These are phyloP conservation scores for Drosophila nr. medialis DNA, from an alignment of 2,888 invertebrate genomes.

Conservation along the genomic window DNA sequence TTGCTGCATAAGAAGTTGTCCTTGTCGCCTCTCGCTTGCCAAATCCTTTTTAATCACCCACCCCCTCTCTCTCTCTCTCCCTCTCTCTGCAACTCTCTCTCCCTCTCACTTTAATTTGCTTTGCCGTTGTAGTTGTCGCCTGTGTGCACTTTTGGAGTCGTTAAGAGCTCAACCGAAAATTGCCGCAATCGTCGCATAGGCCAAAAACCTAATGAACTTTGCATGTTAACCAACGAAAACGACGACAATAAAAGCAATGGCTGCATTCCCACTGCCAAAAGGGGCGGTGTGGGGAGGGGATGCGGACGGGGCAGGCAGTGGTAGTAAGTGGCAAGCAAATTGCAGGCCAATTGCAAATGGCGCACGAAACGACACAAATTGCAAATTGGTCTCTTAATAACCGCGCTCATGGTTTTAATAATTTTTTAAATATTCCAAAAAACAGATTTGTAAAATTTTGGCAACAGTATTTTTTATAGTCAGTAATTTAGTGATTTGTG, in stretches of 20 bases:
- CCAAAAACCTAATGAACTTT: conserved; percentile 77
- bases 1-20: conserved; percentile 75
- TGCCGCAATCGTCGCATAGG: conserved; percentile 65
- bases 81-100: conserved; percentile 1
- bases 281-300: not conserved
- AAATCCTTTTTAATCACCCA: not conserved
- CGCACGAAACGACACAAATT: conserved; percentile 4
- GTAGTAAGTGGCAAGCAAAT: not conserved
- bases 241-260: conserved; percentile 40
- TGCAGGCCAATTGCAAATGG: conserved; percentile 20
- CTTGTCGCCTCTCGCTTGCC: conserved; percentile 23
- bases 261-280: not conserved
- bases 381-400: conserved; percentile 6
- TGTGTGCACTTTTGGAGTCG: conserved; percentile 62
- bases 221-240: conserved; percentile 62
- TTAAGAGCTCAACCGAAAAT: conserved; percentile 54
- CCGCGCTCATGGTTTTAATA: not conserved
- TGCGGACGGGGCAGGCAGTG: not conserved
- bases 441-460: not conserved
- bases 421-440: not conserved
- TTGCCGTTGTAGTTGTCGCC: conserved; percentile 35
- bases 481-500: not conserved
- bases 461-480: not conserved
- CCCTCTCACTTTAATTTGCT: not conserved
- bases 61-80: not conserved